phyloP scores from a whole-genome alignment of 2,888 invertebrate species.

The Orthosia gracilis region DNA sequence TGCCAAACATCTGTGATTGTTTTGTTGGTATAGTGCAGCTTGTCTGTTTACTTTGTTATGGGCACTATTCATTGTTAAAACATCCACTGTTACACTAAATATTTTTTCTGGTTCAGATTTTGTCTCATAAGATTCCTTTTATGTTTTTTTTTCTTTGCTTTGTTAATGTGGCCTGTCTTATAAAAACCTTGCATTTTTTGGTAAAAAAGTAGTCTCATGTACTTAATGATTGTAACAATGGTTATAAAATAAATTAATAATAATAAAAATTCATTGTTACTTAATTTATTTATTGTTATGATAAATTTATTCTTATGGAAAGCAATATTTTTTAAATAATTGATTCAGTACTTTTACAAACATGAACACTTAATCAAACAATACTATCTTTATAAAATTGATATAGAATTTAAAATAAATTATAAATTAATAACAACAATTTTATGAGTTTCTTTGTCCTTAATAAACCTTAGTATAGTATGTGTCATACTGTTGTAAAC shows the following conservation, averaged over 20 bases:
- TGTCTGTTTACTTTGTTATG: background rate
- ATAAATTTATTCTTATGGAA: too few relatives aligned
- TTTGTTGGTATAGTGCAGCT: background rate
- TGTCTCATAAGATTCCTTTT: background rate
- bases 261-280: too few relatives aligned
- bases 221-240: too few relatives aligned
- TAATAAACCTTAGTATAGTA: constrained; percentile 8
- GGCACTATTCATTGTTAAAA: background rate
- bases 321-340: background rate
- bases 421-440: background rate
- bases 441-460: constrained; percentile 51
- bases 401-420: background rate
- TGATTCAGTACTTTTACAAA: background rate
- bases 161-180: too few relatives aligned
- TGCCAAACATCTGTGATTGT: constrained; percentile 42
- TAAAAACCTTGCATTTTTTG: too few relatives aligned
- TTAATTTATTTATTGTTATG: too few relatives aligned
- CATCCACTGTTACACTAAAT: background rate
- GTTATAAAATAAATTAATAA: too few relatives aligned
- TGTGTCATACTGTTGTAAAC: constrained; percentile 50
- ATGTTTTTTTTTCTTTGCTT: too few relatives aligned
- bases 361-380: too few relatives aligned
- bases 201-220: too few relatives aligned
- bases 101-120: background rate
- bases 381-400: background rate